Evolutionary conservation across 1,140 invertebrate species (phyloP).

Genomic region (Asbolus verrucosus): DNA sequence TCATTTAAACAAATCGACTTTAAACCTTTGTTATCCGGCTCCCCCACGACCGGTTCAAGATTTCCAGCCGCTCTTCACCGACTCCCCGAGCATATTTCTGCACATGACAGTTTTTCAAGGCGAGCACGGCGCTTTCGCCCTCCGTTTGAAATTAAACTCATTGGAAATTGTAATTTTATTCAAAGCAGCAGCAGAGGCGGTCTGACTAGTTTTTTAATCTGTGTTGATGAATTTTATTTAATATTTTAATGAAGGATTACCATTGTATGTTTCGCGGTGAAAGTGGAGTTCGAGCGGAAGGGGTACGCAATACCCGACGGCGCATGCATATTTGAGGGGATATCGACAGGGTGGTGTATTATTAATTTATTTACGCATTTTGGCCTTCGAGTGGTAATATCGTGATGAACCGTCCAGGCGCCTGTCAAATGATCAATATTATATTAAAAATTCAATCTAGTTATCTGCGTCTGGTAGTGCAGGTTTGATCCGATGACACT

Average conservation of each 20-base stretch:
- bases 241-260: too few species aligned
- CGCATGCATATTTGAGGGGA: not conserved
- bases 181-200: constrained; percentile 1
- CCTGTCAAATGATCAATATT: constrained; percentile 37
- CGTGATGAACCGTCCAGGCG: constrained; percentile 19
- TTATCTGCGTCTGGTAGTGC: constrained; percentile 46
- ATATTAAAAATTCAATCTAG: constrained; percentile 58
- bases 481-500: constrained; percentile 53
- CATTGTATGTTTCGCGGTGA: too few species aligned
- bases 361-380: constrained; percentile 21
- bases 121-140: not conserved
- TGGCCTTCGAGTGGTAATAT: constrained; percentile 9
- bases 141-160: constrained; percentile 8
- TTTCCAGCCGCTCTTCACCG: not conserved
- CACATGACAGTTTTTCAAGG: constrained; percentile 33
- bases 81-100: not conserved
- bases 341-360: constrained; percentile 5
- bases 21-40: constrained; percentile 1
- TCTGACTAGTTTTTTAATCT: not conserved
- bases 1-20: not conserved
- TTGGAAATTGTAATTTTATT: constrained; percentile 30
- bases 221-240: too few species aligned
- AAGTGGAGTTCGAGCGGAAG: not conserved
- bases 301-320: not conserved
- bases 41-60: not conserved